phyloP scores from a whole-genome alignment of 2,888 invertebrate genomes.

The Nomada hirtipes region DNA sequence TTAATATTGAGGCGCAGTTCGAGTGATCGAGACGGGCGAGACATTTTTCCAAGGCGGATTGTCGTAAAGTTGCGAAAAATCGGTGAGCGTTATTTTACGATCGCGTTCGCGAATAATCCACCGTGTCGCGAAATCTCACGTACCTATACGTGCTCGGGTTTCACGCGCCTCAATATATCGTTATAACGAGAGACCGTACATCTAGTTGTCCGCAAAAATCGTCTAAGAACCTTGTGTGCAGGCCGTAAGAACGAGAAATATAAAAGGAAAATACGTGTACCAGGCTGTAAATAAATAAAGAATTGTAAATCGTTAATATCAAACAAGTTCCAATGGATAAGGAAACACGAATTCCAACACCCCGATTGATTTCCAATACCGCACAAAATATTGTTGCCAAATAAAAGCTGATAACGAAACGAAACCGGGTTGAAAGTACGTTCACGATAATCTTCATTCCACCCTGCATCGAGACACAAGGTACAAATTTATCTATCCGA shows the following conservation, averaged over 20 bases:
- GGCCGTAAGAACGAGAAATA: slow-evolving; percentile 18
- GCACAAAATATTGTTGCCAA: too few species aligned
- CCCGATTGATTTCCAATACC: too few species aligned
- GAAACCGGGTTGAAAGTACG: neutral
- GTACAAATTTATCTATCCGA: neutral
- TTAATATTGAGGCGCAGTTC: too few species aligned
- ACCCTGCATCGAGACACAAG: too few species aligned
- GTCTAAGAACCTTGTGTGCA: slow-evolving; percentile 53
- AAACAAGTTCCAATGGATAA: too few species aligned
- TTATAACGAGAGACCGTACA: slow-evolving; percentile 63
- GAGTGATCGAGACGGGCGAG: too few species aligned
- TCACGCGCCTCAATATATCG: slow-evolving; percentile 58
- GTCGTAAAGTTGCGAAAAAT: slow-evolving; percentile 23
- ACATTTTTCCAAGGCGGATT: neutral
- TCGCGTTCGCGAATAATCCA: slow-evolving; percentile 67
- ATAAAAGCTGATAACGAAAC: neutral
- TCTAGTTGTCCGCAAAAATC: slow-evolving; percentile 40
- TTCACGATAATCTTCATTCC: neutral
- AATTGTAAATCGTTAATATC: neutral
- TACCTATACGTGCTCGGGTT: slow-evolving; percentile 46
- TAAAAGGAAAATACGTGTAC: neutral
- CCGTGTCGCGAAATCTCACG: slow-evolving; percentile 62
- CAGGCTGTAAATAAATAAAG: neutral
- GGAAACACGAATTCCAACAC: too few species aligned
- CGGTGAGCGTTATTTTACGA: slow-evolving; percentile 69